Conservation (phyloP, 1,140 invertebrate species). For the Matsumurasca onukii region DNA sequence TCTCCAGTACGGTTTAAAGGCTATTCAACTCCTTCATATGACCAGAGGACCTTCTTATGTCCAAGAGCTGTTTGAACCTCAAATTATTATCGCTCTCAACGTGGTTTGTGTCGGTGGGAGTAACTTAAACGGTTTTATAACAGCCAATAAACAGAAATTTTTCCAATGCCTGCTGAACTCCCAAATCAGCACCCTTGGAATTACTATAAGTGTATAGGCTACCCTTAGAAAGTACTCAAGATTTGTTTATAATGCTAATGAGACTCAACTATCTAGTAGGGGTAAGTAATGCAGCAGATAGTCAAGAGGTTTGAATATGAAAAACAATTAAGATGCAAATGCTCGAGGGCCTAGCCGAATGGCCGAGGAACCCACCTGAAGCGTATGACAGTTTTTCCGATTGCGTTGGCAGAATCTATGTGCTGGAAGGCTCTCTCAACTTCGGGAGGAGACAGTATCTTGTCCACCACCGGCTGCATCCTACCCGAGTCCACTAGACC, state of each 20-base stretch:
- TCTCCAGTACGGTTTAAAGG: too few species aligned
- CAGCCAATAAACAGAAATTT: too few species aligned
- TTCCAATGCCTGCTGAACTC: too few species aligned
- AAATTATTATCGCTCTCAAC: too few species aligned
- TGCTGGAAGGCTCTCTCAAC: slow-evolving; percentile 68
- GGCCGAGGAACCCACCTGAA: slow-evolving; percentile 58
- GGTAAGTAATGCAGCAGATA: too few species aligned
- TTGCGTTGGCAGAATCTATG: slow-evolving; percentile 61
- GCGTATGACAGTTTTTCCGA: slow-evolving; percentile 73
- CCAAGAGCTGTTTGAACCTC: too few species aligned
- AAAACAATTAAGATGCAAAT: background rate
- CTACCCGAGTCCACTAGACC: slow-evolving; percentile 56
- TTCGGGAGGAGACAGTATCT: slow-evolving; percentile 65
- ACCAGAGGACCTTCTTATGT: too few species aligned
- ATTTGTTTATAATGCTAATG: too few species aligned
- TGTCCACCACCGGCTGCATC: slow-evolving; percentile 60
- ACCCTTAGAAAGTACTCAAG: background rate
- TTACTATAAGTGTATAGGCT: background rate
- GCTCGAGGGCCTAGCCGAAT: background rate
- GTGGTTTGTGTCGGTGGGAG: too few species aligned
- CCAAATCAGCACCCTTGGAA: background rate
- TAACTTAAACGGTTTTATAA: too few species aligned
- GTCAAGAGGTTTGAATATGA: background rate
- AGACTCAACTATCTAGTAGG: too few species aligned
- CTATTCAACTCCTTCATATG: too few species aligned